Conservation (phyloP, 2,797 vertebrate genomes). For the Cyprinodon diabolis region DNA sequence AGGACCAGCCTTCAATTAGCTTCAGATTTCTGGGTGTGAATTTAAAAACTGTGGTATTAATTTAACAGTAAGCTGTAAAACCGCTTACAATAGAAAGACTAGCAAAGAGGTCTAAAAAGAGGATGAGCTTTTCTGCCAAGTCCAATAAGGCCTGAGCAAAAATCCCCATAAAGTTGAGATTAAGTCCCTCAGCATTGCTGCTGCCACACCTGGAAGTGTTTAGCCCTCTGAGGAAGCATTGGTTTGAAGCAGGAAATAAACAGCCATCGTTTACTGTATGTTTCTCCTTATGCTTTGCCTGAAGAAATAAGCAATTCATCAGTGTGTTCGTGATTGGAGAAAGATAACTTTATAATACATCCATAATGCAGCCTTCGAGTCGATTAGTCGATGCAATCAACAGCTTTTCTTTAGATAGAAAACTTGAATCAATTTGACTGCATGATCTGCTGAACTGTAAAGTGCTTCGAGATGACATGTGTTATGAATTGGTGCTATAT, state of each 20-base stretch:
- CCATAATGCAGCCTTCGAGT: background rate
- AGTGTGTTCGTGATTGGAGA: slow-evolving; percentile 38
- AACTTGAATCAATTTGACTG: no score
- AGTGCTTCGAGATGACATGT: no score
- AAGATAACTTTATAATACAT: slow-evolving; percentile 39
- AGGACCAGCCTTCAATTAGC: background rate
- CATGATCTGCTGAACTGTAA: no score
- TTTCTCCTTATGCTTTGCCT: slow-evolving; percentile 53
- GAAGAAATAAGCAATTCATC: slow-evolving; percentile 61
- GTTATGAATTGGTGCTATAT: no score
- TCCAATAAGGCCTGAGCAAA: slow-evolving; percentile 44
- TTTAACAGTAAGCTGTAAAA: background rate
- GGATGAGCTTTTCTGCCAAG: slow-evolving; percentile 50
- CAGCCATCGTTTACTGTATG: slow-evolving; percentile 70
- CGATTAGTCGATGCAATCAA: no score
- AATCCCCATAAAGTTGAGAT: slow-evolving; percentile 33
- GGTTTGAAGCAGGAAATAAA: slow-evolving; percentile 60
- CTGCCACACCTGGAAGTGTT: slow-evolving; percentile 72
- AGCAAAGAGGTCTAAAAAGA: slow-evolving; percentile 11
- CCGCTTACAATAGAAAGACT: slow-evolving; percentile 7
- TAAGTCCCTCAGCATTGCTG: slow-evolving; percentile 13
- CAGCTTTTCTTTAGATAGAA: no score
- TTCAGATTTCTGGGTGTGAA: background rate
- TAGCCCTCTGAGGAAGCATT: slow-evolving; percentile 51
- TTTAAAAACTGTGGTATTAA: background rate